Percentiles rank a stretch among this genome's conserved stretches.
Evolutionary conservation across 2,797 vertebrate species (phyloP).

Genomic region (Scleropages formosus): DNA sequence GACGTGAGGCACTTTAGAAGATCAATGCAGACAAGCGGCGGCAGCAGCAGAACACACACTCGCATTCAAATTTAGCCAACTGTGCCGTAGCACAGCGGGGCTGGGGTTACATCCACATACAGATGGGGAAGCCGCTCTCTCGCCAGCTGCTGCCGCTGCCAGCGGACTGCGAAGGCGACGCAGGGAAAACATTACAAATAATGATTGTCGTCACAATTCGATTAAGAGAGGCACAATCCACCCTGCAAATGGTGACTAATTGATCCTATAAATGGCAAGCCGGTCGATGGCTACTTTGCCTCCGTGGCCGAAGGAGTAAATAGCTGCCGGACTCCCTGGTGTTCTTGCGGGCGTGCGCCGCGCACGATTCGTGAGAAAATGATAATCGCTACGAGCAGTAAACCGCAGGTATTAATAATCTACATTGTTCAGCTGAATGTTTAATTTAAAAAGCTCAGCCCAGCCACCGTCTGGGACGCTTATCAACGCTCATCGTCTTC

Average conservation of each 20-base stretch:
- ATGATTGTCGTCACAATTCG: background rate
- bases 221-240: background rate
- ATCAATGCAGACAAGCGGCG: constrained; percentile 22
- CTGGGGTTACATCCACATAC: background rate
- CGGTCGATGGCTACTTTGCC: background rate
- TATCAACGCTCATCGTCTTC: too few species aligned
- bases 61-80: constrained; percentile 11
- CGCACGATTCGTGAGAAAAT: too few species aligned
- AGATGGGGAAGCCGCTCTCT: background rate
- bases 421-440: too few species aligned
- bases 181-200: background rate
- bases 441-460: too few species aligned
- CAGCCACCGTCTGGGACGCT: too few species aligned
- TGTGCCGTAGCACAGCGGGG: background rate
- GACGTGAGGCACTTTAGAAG: constrained; percentile 18
- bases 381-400: too few species aligned
- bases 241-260: constrained; percentile 4
- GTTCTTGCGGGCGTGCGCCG: too few species aligned
- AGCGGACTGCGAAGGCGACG: background rate
- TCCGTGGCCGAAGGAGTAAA: background rate
- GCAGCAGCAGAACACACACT: constrained; percentile 6
- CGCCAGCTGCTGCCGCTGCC: too few species aligned
- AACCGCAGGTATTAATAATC: background rate
- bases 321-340: background rate
- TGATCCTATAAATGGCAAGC: constrained; percentile 2